Percentiles rank a stretch among this genome's conserved stretches.
phyloP scores from a whole-genome alignment of 2,888 invertebrate species.

The Nemoura dubitans region DNA sequence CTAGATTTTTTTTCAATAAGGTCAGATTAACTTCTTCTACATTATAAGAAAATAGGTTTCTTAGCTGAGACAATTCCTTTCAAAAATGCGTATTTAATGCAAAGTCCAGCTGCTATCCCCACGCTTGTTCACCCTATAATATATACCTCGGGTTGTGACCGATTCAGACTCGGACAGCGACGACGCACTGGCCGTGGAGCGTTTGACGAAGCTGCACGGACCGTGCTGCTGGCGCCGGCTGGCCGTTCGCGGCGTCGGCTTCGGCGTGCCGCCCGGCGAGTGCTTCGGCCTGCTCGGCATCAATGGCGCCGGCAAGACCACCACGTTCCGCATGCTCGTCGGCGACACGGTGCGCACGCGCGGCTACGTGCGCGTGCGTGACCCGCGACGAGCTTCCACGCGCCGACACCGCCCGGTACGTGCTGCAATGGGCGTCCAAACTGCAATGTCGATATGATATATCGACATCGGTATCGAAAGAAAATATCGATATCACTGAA shows the following conservation, averaged over 20 bases:
- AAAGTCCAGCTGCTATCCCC: background rate
- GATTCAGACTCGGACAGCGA: background rate
- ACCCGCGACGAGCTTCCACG: background rate
- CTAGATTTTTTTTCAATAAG: too few relatives aligned
- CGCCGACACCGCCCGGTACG: too few relatives aligned
- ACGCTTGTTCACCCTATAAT: background rate
- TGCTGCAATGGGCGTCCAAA: too few relatives aligned
- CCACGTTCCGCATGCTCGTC: conserved; percentile 66
- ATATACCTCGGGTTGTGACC: background rate
- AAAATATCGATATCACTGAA: too few relatives aligned
- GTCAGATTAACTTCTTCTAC: too few relatives aligned
- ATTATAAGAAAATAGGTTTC: too few relatives aligned
- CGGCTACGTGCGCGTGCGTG: conserved; percentile 54
- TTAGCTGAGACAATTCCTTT: too few relatives aligned
- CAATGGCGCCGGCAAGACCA: conserved; percentile 67
- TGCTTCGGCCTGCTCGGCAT: conserved; percentile 63
- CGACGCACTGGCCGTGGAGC: conserved; percentile 66
- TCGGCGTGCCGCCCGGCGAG: conserved; percentile 68
- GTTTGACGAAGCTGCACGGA: conserved; percentile 70
- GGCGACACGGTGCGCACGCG: conserved; percentile 60
- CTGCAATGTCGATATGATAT: too few relatives aligned
- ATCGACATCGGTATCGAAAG: too few relatives aligned
- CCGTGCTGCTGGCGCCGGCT: conserved; percentile 56
- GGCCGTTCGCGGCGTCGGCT: conserved; percentile 73
- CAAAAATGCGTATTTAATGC: too few relatives aligned